phyloP scores from a whole-genome alignment of 2,797 vertebrate genomes.

The Paguma larvata region DNA sequence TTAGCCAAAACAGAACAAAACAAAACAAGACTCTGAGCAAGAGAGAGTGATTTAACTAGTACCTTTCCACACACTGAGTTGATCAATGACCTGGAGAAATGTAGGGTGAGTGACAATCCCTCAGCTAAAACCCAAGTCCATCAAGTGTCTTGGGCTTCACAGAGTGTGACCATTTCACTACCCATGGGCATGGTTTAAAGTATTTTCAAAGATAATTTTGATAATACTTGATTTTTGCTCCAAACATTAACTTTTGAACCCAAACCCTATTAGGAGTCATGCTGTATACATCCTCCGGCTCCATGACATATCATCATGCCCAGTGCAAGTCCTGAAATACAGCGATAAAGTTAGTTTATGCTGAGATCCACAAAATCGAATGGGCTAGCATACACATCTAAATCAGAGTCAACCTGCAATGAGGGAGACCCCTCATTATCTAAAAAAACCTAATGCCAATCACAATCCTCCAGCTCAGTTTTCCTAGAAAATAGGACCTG shows the following conservation, averaged over 20 bases:
- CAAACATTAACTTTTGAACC: background rate
- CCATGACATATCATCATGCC: background rate
- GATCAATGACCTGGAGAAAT: background rate
- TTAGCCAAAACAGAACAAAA: constrained; percentile 30
- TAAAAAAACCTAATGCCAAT: background rate
- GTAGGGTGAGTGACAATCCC: background rate
- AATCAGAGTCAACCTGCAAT: background rate
- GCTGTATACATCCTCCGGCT: background rate
- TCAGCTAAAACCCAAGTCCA: background rate
- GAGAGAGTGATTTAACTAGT: background rate
- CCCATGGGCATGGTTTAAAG: background rate
- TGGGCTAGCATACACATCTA: background rate
- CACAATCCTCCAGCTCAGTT: background rate
- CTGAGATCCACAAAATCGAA: background rate
- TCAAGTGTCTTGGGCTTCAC: background rate
- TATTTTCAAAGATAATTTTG: constrained; percentile 15
- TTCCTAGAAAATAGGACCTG: background rate
- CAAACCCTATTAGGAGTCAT: background rate
- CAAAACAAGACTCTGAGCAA: background rate
- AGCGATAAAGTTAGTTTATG: background rate
- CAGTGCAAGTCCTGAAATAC: background rate
- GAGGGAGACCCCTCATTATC: background rate
- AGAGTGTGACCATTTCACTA: background rate
- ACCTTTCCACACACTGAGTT: background rate
- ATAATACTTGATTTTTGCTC: background rate